These are phyloP conservation scores for Carduelis carduelis DNA, from an alignment of 2,797 vertebrate species.

Conservation along the genomic window DNA sequence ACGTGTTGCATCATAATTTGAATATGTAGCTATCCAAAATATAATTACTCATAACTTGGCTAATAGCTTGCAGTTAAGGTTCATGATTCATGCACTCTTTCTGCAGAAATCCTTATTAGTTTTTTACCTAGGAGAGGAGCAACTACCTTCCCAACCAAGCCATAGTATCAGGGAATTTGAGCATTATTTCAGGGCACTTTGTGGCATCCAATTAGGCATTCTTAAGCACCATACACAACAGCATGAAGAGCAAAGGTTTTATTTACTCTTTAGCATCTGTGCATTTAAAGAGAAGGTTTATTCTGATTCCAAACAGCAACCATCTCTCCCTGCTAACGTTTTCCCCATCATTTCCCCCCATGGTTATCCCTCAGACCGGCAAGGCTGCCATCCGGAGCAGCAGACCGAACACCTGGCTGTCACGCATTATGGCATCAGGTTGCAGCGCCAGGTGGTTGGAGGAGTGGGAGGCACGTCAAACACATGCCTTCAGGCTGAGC, in stretches of 20 bases:
- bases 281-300: neutral
- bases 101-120: neutral
- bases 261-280: neutral
- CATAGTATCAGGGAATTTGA: neutral
- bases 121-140: neutral
- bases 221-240: neutral
- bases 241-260: neutral
- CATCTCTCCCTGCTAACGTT: neutral
- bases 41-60: neutral
- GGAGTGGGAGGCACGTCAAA: neutral
- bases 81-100: neutral
- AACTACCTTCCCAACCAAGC: neutral
- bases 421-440: constrained; percentile 21
- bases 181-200: neutral
- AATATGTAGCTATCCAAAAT: neutral
- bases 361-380: neutral
- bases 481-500: constrained; percentile 16
- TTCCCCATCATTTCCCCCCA: neutral
- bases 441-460: constrained; percentile 24
- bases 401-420: constrained; percentile 33
- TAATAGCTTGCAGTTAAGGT: neutral
- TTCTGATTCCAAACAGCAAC: neutral
- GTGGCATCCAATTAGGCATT: neutral
- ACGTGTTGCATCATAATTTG: neutral
- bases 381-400: neutral